Evolutionary conservation across 2,797 vertebrate genomes (phyloP), one percentile per base, ranked within the genome.

Genomic region (Epinephelus malabaricus): DNA sequence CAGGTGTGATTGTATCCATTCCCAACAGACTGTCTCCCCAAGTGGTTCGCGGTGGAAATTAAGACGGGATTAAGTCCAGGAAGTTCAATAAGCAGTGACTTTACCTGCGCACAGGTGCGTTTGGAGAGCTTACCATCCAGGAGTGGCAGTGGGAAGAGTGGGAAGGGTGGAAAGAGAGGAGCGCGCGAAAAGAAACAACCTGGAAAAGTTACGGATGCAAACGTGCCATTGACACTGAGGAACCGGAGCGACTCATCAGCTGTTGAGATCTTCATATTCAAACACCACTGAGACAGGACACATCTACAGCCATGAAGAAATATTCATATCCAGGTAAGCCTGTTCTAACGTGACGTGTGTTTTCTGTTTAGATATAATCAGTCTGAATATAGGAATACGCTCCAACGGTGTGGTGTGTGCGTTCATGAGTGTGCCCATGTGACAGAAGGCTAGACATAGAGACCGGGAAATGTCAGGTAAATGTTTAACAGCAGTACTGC

Each of bases 1-100:
- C 92, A 94, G 92, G 92, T 92, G 90, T 75, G 91, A 88, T 74
- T 72, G 74, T 76, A 23, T 84, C 63, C 81, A 66, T 83, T 91
- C 77, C 79, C 73, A 75, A 8, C 46, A 77, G 69, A 64, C 70
- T 63, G 79, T 71, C 81, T 82, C 72, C 34, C 69, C 43, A 58
- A 87, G 76, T 62, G 62, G 46, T 50, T 64, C 55, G 6, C 69
- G 19, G 47, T 62, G 72, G 81, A 23, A 72, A 69, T 72, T 66
- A 53, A 73, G 65, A 74, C 58, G 5, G 38, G 46, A 63, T 40
- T 18, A 47, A 43, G 25, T 76, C 38, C 15, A 23, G 68, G 55
- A 69, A 79, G 56, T 58, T 58, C 7, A 49, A 4, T 0, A 18
- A 49, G 58, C 23, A 38, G 49, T 5, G 25, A 18, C 2, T 80